phyloP scores from a whole-genome alignment of 2,797 vertebrate genomes.

The Sebastes diploproa region DNA sequence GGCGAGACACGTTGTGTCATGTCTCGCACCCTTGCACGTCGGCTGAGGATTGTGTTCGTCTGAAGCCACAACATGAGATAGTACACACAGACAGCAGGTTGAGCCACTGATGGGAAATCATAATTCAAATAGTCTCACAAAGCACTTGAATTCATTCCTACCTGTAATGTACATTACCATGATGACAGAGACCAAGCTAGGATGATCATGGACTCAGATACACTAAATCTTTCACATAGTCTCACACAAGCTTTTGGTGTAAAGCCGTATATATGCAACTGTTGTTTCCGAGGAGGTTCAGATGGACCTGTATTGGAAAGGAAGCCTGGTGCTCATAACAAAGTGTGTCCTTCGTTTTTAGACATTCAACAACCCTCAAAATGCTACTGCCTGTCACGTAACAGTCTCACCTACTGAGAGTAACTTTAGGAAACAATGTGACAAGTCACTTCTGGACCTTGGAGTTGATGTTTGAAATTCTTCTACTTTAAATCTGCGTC shows the following conservation, averaged over 20 bases:
- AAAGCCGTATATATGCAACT: constrained; percentile 46
- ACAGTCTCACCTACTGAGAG: constrained; percentile 33
- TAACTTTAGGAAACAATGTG: constrained; percentile 12
- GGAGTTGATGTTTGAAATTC: constrained; percentile 4
- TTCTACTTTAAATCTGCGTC: constrained; percentile 27
- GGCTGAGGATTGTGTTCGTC: constrained; percentile 39
- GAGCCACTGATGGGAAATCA: constrained; percentile 75
- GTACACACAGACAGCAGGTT: constrained; percentile 69
- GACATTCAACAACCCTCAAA: constrained; percentile 48
- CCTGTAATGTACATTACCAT: constrained; percentile 58
- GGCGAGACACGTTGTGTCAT: background rate
- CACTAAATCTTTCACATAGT: constrained; percentile 37
- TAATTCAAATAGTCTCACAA: constrained; percentile 67
- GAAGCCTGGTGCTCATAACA: constrained; percentile 5
- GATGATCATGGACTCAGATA: constrained; percentile 42
- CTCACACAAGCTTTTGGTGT: constrained; percentile 67
- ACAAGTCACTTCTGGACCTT: constrained; percentile 11
- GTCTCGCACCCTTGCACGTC: constrained; percentile 17
- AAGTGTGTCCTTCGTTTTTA: constrained; percentile 28
- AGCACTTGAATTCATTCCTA: constrained; percentile 75
- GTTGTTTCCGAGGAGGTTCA: constrained; percentile 20
- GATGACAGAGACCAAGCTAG: constrained; percentile 53
- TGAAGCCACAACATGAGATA: constrained; percentile 70
- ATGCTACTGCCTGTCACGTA: constrained; percentile 21
- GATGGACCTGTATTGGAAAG: constrained; percentile 16